These are phyloP conservation scores for Myxocyprinus asiaticus DNA, from an alignment of 2,113 vertebrate species.

Conservation along the genomic window DNA sequence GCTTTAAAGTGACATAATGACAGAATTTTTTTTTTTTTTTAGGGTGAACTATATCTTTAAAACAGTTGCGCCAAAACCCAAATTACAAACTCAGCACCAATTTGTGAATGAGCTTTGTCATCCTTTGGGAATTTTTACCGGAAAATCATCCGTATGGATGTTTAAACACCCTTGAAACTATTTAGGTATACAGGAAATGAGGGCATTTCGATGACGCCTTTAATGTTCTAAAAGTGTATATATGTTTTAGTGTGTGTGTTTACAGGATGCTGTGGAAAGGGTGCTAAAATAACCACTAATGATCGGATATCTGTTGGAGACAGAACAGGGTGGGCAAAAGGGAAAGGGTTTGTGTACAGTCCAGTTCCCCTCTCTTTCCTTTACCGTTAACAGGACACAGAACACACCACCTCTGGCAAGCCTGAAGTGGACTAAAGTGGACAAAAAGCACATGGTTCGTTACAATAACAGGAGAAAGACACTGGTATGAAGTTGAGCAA, in stretches of 20 bases:
- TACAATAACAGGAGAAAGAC: conserved; percentile 29
- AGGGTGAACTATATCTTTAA: neutral
- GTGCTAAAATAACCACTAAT: conserved; percentile 67
- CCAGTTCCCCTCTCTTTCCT: conserved; percentile 61
- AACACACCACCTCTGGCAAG: conserved; percentile 57
- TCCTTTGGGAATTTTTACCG: neutral
- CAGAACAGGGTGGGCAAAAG: conserved; percentile 53
- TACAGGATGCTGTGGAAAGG: conserved; percentile 71
- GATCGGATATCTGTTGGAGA: conserved; percentile 70
- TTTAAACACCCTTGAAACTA: conserved; percentile 14
- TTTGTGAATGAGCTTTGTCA: neutral
- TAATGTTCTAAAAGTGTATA: conserved; percentile 30
- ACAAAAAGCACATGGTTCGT: conserved; percentile 56
- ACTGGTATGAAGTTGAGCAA: conserved; percentile 22
- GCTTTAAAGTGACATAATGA: neutral
- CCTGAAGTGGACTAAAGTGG: conserved; percentile 32
- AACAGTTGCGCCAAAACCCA: neutral
- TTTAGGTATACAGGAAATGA: conserved; percentile 46
- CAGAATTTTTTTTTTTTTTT: neutral
- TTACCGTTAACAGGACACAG: conserved; percentile 70
- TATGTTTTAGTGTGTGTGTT: conserved; percentile 36
- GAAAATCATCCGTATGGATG: conserved; percentile 38
- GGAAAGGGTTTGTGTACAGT: conserved; percentile 45
- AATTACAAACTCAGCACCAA: neutral
- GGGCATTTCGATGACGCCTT: conserved; percentile 14